Evolutionary conservation across 2,888 invertebrate genomes (phyloP), one percentile per base, ranked within the genome.

Genomic region (Galeruca laticollis): DNA sequence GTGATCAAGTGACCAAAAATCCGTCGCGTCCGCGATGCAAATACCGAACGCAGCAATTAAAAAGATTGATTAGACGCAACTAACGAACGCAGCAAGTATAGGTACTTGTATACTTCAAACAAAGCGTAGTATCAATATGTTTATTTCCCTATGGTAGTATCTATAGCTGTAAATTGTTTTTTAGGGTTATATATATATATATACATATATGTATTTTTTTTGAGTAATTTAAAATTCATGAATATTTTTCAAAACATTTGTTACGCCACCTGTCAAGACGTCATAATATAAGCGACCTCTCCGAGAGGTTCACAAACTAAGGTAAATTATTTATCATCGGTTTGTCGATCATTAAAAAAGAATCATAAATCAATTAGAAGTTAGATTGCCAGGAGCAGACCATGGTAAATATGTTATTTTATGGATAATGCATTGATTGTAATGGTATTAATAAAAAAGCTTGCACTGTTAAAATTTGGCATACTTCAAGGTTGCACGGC

Each of bases 391-490:
- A 74, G 76, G 75, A 77, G 78, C 76, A 78, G 76, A 79, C 80
- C 82, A 83, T 83, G 83, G 82, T 83, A 79, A 80, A 76, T 77
- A 78, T 65, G 9, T 49, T 33, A 59, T 52, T 66, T 51, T 37
- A 59, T 59, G n/a, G 6, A 33, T 59, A 15, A 21, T 49, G 8
- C 33, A 21, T 59, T 18, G 2, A 20, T 35, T 37, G 31, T 59
- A 9, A 65, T 59, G 18, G 9, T 35, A 67, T 56, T 66, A n/a
- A 21, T 18, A 4, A n/a, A 15, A 35, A 59, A 35, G 52, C 43
- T 57, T 54, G 60, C 40, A 51, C 37, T 35, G 18, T 65, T 64
- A 47, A 60, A 67, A 54, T 60, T 60, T 47, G 15, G 68, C 65
- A 59, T 43, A 51, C 49, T 59, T 61, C 47, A 52, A 60, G 64